Base-by-base conservation (phyloP, 2,113 vertebrate species). In the Trichechus manatus region DNA sequence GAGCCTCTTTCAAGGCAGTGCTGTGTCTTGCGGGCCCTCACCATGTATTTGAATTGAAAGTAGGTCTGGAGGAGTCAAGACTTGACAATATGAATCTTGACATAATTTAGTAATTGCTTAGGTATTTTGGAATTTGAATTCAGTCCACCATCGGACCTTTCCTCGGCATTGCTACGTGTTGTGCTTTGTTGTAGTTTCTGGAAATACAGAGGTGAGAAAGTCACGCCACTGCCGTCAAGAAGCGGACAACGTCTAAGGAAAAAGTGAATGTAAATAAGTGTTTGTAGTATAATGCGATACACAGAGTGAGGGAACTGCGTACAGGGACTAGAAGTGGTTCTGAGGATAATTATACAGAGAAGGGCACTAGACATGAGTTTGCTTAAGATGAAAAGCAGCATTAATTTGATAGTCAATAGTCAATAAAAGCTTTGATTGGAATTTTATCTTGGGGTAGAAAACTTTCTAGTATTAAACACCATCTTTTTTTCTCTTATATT, bases 71-170 rank as follows among this genome's bases (percentile, higher is more conserved):
- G 56, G 39, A 64, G n/a, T 72, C 59, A 31, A 93, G 29, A 47
- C 15, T 95, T 44, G 75, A 0, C 79, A 78, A 50, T 87, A 78
- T 5, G 29, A 89, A 80, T 50, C 23, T 77, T 75, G 70, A 36
- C 36, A 64, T 56, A 68, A 47, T 59, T 72, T 92, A 83, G n/a
- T 80, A 63, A 59, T 89, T 81, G 20, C 9, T 50, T 59, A 87
- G 31, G 2, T 83, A n/a, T 86, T 97, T 96, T 84, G 72, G n/a
- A 70, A 84, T 94, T n/a, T 92, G 29, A 77, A 72, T 78, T 77
- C 39, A 36, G 0, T 79, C 95, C 5, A 20, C 96, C 6, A 19
- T 88, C 44, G 39, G 31, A 82, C 72, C 29, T 86, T 11, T 44
- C 59, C 56, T 91, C 13, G 77, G n/a, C 85, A n/a, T 4, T 77